Base-by-base conservation (phyloP, 2,113 vertebrate genomes). In the Notiomystis cincta region DNA sequence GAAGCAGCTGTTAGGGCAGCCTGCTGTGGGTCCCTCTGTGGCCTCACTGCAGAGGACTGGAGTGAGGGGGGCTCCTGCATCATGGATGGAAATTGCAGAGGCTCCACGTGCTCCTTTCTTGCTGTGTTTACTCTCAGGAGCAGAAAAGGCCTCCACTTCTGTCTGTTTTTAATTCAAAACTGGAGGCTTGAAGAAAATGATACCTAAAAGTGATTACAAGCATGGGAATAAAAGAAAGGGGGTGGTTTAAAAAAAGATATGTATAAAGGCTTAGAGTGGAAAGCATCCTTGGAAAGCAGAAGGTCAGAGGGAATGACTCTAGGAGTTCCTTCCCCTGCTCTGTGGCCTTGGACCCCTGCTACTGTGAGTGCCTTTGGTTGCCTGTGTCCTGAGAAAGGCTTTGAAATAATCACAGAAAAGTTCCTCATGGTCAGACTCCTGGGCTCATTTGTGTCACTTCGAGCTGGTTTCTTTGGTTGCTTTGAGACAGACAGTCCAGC, bases 41-140 rank as follows among this genome's bases (percentile, higher is more conserved):
- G n/a, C 42, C 25, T 64, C n/a, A 0, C 11, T 61, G 78, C 44
- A 44, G 67, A 57, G 62, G 24, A 22, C 7, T 37, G 25, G 18
- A 31, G 57, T 14, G 57, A 66, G 35, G 19, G 28, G 48, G 10
- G 11, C 7, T 69, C 0, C 0, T 15, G 10, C 0, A 0, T 58
- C 65, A 6, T 10, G 22, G 42, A n/a, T 85, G 61, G 47, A 37
- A 42, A 16, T 7, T 18, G 48, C 38, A 44, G 38, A 35, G 44
- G 31, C 10, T 67, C 12, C 5, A 13, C 9, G 10, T 44, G 61
- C 25, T 89, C 7, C 53, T 65, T 53, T 40, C 31, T 54, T 61
- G 5, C 48, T 60, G 27, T 62, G 4, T 80, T 75, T 58, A n/a
- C 25, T 83, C 67, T 22, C 0, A 6, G 57, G 53, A 89, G 53